Evolutionary conservation across 2,797 vertebrate genomes (phyloP), one percentile per base, ranked within the genome.

Genomic region (Anniella stebbinsi): DNA sequence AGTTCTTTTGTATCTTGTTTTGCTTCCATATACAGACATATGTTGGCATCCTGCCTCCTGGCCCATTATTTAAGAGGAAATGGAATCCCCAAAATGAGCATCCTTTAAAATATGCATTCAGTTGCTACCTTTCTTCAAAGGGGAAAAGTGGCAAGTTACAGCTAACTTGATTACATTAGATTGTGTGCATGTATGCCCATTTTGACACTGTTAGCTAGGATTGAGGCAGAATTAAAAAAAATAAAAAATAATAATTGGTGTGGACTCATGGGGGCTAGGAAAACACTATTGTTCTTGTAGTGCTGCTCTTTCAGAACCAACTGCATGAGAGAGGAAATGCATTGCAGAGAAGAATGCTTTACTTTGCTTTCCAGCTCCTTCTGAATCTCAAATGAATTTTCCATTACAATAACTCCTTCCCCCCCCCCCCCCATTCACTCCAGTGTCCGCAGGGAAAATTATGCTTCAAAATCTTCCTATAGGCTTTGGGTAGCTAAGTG

Each of bases 401-500:
- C 28, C 67, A 90, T 85, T 87, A 73, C 30, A 67, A 85, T 78
- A 75, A 84, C 66, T 86, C 70, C 60, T 69, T 25, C 57, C 72
- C 36, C 17, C 11, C 21, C n/a, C 57, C 72, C 36, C 17, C 11
- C 21, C n/a, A 80, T 41, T 88, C 67, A 82, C 33, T 89, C 9
- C 66, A 82, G 54, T 33, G 72, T 85, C 84, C 23, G 1, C 54
- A 70, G 73, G 83, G 28, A 51, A 80, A 90, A 78, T 41, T 67
- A 5, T 66, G 54, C 11, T 54, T 91, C 81, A 66, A 86, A 48
- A 4, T 38, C 30, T 87, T 66, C 89, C 78, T 25, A 0, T 1
- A 93, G 76, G 82, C 72, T 70, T 88, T 92, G 75, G 36, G 48
- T 66, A 78, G 66, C 73, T 63, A 92, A 89, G 84, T 78, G 85